These are phyloP conservation scores for Panagrolaimus sp. DNA, from an alignment of 1,140 invertebrate genomes.

Conservation along the genomic window DNA sequence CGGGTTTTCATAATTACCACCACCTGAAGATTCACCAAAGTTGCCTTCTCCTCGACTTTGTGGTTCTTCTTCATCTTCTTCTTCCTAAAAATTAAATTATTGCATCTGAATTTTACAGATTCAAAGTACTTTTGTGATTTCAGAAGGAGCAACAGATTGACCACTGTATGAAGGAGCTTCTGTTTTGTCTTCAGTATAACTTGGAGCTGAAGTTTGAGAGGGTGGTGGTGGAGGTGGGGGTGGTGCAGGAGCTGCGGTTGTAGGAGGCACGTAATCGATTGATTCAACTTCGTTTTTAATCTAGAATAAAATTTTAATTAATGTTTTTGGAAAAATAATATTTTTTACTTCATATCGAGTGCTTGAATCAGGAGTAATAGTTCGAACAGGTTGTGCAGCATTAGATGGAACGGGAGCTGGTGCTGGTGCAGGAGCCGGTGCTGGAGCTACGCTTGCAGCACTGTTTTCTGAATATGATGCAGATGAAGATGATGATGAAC, in stretches of 20 bases:
- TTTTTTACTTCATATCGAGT: too few species aligned
- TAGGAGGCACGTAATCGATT: not conserved
- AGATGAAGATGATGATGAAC: not conserved
- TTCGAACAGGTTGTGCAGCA: not conserved
- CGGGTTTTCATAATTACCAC: conserved; percentile 15
- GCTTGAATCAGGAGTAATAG: not conserved
- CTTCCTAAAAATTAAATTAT: conserved; percentile 6
- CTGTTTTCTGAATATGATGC: not conserved
- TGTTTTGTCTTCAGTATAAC: not conserved
- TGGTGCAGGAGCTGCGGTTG: not conserved
- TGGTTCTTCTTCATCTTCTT: conserved; percentile 1
- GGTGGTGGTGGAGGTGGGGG: not conserved
- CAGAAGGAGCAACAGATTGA: conserved; percentile 13
- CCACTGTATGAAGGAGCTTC: not conserved
- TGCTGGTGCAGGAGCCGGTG: not conserved
- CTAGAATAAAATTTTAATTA: too few species aligned
- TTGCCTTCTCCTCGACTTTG: conserved; percentile 4
- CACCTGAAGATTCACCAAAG: conserved; percentile 27
- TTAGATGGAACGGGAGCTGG: not conserved
- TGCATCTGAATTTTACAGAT: not conserved
- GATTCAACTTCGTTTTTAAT: not conserved
- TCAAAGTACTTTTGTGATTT: not conserved
- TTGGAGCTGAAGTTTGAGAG: not conserved
- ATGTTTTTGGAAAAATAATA: too few species aligned
- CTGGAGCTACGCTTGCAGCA: not conserved